A percentile compares a stretch with the other conserved stretches of the same genome.
These are phyloP conservation scores for Mirounga angustirostris DNA, from an alignment of 2,113 vertebrate species.

Conservation along the genomic window DNA sequence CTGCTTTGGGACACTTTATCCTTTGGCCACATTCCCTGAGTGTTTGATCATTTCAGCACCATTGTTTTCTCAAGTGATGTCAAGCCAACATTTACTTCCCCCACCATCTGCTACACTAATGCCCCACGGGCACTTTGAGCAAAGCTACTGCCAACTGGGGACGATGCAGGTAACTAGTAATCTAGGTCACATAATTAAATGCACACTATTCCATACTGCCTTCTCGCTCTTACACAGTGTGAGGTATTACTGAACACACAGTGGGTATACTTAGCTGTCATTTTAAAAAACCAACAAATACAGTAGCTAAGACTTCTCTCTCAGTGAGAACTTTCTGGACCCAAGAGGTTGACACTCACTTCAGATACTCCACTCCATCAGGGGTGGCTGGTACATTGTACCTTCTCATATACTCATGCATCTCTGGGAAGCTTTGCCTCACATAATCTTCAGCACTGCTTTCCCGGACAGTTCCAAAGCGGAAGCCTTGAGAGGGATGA, in stretches of 20 bases:
- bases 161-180: slow-evolving; percentile 43
- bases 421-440: slow-evolving; percentile 95
- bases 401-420: slow-evolving; percentile 95
- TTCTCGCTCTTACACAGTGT: slow-evolving; percentile 35
- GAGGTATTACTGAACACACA: background rate
- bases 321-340: background rate
- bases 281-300: background rate
- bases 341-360: slow-evolving; percentile 87
- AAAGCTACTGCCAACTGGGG: slow-evolving; percentile 11
- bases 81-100: slow-evolving; percentile 49
- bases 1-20: slow-evolving; percentile 67
- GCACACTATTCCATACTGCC: background rate
- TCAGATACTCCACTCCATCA: slow-evolving; percentile 90
- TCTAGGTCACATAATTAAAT: slow-evolving; percentile 55
- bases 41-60: slow-evolving; percentile 64
- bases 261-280: background rate
- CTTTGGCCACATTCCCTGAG: slow-evolving; percentile 52
- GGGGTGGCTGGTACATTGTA: slow-evolving; percentile 94
- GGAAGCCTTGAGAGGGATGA: slow-evolving; percentile 95
- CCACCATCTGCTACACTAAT: slow-evolving; percentile 64
- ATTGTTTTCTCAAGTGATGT: slow-evolving; percentile 58
- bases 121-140: slow-evolving; percentile 23
- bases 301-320: background rate
- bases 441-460: slow-evolving; percentile 95
- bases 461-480: slow-evolving; percentile 94